These are phyloP conservation scores for Shargacucullia verbasci DNA, from an alignment of 2,888 invertebrate genomes.

Conservation along the genomic window DNA sequence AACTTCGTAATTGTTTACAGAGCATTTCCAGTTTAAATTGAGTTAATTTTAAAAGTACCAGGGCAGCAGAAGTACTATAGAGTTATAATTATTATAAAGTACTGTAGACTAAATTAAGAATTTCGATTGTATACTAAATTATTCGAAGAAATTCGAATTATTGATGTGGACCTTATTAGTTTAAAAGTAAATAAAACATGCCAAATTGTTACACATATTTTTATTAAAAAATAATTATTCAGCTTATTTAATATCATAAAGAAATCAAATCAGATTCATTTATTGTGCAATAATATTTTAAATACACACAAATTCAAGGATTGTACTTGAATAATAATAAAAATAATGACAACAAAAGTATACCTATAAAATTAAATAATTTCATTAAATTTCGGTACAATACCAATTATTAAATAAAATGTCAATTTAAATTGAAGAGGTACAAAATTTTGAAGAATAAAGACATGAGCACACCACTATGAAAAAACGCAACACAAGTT, in stretches of 20 bases:
- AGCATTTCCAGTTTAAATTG: no score
- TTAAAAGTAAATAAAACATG: constrained; percentile 7
- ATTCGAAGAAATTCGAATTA: no score
- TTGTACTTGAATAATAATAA: constrained; percentile 33
- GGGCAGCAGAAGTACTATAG: no score
- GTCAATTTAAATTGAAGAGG: constrained; percentile 23
- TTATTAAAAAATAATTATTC: constrained; percentile 54
- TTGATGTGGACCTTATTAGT: no score
- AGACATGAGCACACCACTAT: constrained; percentile 31
- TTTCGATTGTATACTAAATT: no score
- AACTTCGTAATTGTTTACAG: no score
- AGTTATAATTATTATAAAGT: no score
- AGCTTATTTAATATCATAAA: constrained; percentile 38
- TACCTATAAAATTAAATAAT: constrained; percentile 25
- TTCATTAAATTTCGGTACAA: constrained; percentile 16
- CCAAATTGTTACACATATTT: constrained; percentile 46
- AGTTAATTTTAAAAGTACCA: no score
- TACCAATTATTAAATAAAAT: constrained; percentile 8
- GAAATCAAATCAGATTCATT: constrained; percentile 35
- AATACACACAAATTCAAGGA: constrained; percentile 21
- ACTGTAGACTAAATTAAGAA: no score
- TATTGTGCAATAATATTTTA: constrained; percentile 44
- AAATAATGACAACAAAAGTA: constrained; percentile 29
- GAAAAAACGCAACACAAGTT: no score
- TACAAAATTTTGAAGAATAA: constrained; percentile 13